phyloP scores from a whole-genome alignment of 2,797 vertebrate genomes.

The Esox masquinongy region DNA sequence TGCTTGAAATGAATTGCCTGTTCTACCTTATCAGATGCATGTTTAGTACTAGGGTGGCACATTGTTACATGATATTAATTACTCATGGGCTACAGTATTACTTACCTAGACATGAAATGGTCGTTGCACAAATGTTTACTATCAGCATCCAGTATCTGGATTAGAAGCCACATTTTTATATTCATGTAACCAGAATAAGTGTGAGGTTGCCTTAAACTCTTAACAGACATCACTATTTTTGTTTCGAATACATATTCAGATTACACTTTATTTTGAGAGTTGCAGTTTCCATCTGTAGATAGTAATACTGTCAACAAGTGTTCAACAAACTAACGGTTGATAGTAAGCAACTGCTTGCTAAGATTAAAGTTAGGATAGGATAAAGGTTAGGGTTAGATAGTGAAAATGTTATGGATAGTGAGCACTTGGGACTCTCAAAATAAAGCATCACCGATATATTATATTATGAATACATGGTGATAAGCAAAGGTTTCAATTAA shows the following conservation, averaged over 20 bases:
- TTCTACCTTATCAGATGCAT: not conserved
- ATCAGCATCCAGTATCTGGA: not conserved
- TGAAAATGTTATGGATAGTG: too few relatives aligned
- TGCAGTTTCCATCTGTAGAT: too few relatives aligned
- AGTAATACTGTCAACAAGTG: too few relatives aligned
- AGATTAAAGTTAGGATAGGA: too few relatives aligned
- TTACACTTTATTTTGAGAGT: not conserved
- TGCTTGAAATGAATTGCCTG: not conserved
- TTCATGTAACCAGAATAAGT: not conserved
- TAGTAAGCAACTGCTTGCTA: too few relatives aligned
- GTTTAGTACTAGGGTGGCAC: not conserved
- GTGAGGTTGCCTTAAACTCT: not conserved
- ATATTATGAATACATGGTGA: not conserved
- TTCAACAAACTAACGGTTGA: too few relatives aligned
- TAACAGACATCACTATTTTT: not conserved
- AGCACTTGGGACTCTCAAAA: too few relatives aligned
- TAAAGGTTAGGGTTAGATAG: too few relatives aligned
- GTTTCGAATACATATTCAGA: not conserved
- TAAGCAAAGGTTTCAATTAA: not conserved
- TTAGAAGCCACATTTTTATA: not conserved
- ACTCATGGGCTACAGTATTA: not conserved
- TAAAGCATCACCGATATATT: too few relatives aligned
- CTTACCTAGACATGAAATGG: not conserved
- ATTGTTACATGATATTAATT: not conserved
- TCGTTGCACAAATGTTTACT: not conserved